Evolutionary conservation across 2,888 invertebrate species (phyloP).

Genomic region (Phengaris arion): DNA sequence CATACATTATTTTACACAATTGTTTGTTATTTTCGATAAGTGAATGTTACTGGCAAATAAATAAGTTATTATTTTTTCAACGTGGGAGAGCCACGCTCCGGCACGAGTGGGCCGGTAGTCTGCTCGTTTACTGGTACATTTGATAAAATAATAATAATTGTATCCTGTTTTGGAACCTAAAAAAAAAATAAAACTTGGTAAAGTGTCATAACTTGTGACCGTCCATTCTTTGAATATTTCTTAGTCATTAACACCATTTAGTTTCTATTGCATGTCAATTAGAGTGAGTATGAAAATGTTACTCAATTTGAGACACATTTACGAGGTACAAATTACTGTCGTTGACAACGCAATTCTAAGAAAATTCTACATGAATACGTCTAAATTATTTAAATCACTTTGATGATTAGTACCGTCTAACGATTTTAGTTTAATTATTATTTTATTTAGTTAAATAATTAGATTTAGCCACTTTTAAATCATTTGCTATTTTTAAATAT

Average conservation of each 20-base stretch:
- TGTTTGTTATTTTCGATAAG: not conserved
- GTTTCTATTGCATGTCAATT: constrained; percentile 32
- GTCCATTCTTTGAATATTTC: constrained; percentile 37
- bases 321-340: not conserved
- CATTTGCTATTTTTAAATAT: too few relatives aligned
- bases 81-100: too few relatives aligned
- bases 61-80: not conserved
- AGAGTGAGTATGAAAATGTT: constrained; percentile 33
- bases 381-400: too few relatives aligned
- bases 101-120: too few relatives aligned
- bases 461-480: too few relatives aligned
- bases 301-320: constrained; percentile 32
- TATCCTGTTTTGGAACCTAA: not conserved
- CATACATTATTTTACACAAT: not conserved
- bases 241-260: constrained; percentile 37
- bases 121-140: too few relatives aligned
- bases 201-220: constrained; percentile 16
- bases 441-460: too few relatives aligned
- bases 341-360: not conserved
- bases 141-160: not conserved
- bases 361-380: not conserved
- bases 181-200: not conserved
- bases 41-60: not conserved
- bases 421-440: too few relatives aligned
- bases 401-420: too few relatives aligned